Conservation (phyloP, 35 echinoderm and acorn worm species). For the Apostichopus japonicus region DNA sequence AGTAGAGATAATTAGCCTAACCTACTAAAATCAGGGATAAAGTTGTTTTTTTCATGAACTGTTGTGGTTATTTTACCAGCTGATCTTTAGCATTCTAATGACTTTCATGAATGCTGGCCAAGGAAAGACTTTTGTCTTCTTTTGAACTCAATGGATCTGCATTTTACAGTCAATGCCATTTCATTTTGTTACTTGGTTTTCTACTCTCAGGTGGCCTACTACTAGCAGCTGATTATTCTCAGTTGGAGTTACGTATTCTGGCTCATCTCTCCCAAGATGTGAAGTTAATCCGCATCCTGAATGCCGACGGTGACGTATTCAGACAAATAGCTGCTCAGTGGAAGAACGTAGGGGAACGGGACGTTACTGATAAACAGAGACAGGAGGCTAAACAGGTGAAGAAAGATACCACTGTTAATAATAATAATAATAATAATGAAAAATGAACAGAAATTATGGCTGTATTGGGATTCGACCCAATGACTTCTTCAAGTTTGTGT, state of each 20-base stretch:
- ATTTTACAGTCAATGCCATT: background rate
- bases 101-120: too few species aligned
- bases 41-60: too few species aligned
- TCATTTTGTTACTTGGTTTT: background rate
- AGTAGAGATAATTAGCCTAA: too few species aligned
- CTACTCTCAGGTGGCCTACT: conserved; percentile 70
- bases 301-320: conserved; percentile 92
- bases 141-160: too few species aligned
- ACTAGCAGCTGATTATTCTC: conserved; percentile 95
- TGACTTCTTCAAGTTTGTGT: background rate
- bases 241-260: conserved; percentile 92
- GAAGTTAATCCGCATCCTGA: conserved; percentile 76
- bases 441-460: background rate
- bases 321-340: conserved; percentile 92
- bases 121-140: too few species aligned
- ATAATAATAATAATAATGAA: background rate
- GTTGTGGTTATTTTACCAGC: too few species aligned
- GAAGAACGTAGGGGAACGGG: conserved; percentile 53
- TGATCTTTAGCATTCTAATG: too few species aligned
- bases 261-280: conserved; percentile 83
- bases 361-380: conserved; percentile 72
- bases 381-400: conserved; percentile 95
- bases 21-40: too few species aligned
- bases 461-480: background rate
- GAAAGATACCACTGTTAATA: background rate